These are phyloP conservation scores for Zaprionus ornatus DNA, from an alignment of 1,140 invertebrate species.

Conservation along the genomic window DNA sequence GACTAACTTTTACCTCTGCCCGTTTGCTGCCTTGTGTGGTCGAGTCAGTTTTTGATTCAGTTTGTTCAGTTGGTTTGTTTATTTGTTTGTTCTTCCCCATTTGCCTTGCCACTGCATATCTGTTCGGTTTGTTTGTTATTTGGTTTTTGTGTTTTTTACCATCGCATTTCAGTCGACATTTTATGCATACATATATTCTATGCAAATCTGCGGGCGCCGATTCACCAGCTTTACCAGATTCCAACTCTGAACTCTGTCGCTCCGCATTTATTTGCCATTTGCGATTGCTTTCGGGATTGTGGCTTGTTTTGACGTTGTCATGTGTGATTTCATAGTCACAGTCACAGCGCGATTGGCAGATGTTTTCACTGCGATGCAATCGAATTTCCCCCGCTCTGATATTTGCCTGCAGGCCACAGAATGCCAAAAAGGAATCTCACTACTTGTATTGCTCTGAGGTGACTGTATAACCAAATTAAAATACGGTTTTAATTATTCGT, in stretches of 20 bases:
- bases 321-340: conserved; percentile 17
- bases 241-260: conserved; percentile 51
- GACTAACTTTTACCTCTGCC: conserved; percentile 6
- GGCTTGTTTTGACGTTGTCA: conserved; percentile 53
- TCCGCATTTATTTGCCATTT: conserved; percentile 65
- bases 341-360: conserved; percentile 15
- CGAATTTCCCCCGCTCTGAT: conserved; percentile 9
- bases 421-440: neutral
- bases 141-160: conserved; percentile 52
- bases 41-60: conserved; percentile 48
- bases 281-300: conserved; percentile 53
- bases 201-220: conserved; percentile 64
- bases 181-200: conserved; percentile 13
- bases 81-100: conserved; percentile 34
- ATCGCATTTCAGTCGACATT: conserved; percentile 12
- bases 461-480: conserved; percentile 16
- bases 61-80: conserved; percentile 53
- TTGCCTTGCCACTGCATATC: neutral
- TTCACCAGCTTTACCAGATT: conserved; percentile 38
- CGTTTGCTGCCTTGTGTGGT: conserved; percentile 11
- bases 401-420: neutral
- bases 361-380: conserved; percentile 14
- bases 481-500: neutral
- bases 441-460: neutral
- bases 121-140: conserved; percentile 58